Percentiles rank a stretch among this genome's conserved stretches.
phyloP scores from a whole-genome alignment of 1,140 invertebrate species.

The Cotesia chilonis region DNA sequence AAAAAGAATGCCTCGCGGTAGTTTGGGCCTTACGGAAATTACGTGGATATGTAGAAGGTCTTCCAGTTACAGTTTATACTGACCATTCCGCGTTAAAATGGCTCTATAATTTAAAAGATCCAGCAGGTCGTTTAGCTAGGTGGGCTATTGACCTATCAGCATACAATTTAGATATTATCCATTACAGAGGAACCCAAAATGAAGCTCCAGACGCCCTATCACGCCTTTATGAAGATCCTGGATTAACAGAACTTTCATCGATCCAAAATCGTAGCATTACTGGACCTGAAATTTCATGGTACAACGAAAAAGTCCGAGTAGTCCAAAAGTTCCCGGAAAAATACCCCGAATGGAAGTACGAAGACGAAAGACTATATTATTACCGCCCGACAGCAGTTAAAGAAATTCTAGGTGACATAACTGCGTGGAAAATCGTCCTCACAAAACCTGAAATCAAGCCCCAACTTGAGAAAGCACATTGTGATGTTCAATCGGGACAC shows the following conservation, averaged over 20 bases:
- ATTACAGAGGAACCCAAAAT: not conserved
- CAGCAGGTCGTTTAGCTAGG: not conserved
- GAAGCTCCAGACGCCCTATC: not conserved
- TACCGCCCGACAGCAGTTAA: not conserved
- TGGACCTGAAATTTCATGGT: no score
- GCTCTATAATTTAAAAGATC: not conserved
- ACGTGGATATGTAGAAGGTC: not conserved
- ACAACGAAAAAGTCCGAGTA: no score
- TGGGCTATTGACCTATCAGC: not conserved
- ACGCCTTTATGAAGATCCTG: no score
- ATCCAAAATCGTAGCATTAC: no score
- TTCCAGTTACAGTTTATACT: not conserved
- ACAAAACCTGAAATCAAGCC: not conserved
- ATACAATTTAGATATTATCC: not conserved
- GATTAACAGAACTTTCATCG: no score
- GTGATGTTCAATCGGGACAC: not conserved
- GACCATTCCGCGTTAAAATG: conserved; percentile 1
- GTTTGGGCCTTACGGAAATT: not conserved
- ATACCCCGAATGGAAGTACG: no score
- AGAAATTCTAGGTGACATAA: not conserved
- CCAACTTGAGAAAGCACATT: not conserved
- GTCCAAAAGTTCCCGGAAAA: no score
- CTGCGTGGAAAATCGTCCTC: not conserved
- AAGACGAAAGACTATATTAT: not conserved
- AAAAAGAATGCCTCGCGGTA: not conserved